Evolutionary conservation across 2,888 invertebrate species (phyloP).

Genomic region (Hirtodrosophila cameraria): DNA sequence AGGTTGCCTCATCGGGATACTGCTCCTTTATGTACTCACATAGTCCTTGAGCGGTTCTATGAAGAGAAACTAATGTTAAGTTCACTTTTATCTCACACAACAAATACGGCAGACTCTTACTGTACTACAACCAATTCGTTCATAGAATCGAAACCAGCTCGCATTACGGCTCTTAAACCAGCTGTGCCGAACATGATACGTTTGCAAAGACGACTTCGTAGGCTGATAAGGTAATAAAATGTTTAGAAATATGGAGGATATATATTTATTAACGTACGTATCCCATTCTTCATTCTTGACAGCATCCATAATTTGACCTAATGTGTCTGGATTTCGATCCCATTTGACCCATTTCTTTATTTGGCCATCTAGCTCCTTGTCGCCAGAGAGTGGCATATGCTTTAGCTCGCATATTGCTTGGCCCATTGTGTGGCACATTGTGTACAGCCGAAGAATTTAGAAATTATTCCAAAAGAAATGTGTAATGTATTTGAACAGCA

Average conservation of each 20-base stretch:
- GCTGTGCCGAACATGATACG: constrained; percentile 96
- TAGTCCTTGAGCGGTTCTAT: constrained; percentile 92
- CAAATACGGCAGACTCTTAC: constrained; percentile 23
- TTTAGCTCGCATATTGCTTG: constrained; percentile 56
- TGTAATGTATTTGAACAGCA: background rate
- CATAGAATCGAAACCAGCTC: constrained; percentile 95
- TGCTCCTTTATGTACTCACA: constrained; percentile 89
- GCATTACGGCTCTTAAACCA: constrained; percentile 96
- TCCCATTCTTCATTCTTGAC: constrained; percentile 86
- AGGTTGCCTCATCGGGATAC: constrained; percentile 85
- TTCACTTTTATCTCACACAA: too few relatives aligned
- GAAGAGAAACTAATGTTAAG: background rate
- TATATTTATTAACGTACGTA: background rate
- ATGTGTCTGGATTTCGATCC: constrained; percentile 90
- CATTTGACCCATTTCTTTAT: constrained; percentile 90
- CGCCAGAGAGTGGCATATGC: constrained; percentile 65
- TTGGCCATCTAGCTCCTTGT: constrained; percentile 86
- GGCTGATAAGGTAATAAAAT: constrained; percentile 13
- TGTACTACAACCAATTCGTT: constrained; percentile 98
- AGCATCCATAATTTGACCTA: constrained; percentile 87
- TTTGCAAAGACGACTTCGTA: constrained; percentile 88
- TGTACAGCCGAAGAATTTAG: constrained; percentile 18
- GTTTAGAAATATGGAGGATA: background rate
- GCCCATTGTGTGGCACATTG: constrained; percentile 43
- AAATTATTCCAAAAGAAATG: constrained; percentile 2